Evolutionary conservation across 2,797 vertebrate genomes (phyloP).

Genomic region (Brachyrhaphis roseni): DNA sequence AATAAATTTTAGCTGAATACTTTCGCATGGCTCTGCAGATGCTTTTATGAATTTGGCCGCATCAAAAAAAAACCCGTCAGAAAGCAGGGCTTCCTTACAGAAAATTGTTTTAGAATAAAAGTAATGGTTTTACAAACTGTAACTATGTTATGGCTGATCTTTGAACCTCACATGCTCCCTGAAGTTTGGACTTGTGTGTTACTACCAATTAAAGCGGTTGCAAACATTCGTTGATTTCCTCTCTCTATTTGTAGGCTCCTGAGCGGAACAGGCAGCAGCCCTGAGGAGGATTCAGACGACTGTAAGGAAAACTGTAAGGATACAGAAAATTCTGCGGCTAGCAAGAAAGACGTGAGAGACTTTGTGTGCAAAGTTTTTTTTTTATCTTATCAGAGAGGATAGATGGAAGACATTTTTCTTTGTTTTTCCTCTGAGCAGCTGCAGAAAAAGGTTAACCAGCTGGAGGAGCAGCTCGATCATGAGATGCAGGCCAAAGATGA

Average conservation of each 20-base stretch:
- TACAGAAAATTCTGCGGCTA: conserved; percentile 54
- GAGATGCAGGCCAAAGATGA: conserved; percentile 96
- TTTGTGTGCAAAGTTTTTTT: neutral
- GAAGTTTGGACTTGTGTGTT: conserved; percentile 5
- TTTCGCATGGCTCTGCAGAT: neutral
- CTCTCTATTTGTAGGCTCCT: conserved; percentile 67
- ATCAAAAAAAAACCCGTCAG: neutral
- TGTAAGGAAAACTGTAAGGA: conserved; percentile 55
- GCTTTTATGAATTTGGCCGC: neutral
- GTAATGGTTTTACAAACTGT: neutral
- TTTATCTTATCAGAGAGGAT: neutral
- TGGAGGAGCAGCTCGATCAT: conserved; percentile 90
- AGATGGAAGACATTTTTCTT: neutral
- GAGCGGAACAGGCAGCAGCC: conserved; percentile 48
- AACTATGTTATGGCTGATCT: neutral
- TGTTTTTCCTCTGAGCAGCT: conserved; percentile 78
- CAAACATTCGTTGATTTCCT: neutral
- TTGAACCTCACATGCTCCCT: neutral
- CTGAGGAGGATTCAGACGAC: conserved; percentile 47
- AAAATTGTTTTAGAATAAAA: neutral
- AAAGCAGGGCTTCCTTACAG: neutral
- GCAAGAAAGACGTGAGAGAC: conserved; percentile 69
- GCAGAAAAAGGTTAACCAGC: conserved; percentile 86
- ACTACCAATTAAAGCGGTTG: conserved; percentile 3
- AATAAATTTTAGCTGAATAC: neutral